Evolutionary conservation across 2,888 invertebrate genomes (phyloP).

Genomic region (Tenthredo mesomela): DNA sequence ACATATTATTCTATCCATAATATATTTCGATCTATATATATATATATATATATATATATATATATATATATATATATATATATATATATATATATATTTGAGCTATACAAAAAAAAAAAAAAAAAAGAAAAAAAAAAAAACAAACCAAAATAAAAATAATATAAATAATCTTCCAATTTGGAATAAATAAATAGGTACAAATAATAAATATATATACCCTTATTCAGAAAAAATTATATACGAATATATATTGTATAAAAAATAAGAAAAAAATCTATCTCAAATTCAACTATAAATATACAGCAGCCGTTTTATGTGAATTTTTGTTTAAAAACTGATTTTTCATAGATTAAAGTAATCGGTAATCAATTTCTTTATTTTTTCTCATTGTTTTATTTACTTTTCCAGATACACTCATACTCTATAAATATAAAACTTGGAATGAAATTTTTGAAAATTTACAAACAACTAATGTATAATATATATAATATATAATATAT

Average conservation of each 20-base stretch:
- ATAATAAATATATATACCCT: not conserved
- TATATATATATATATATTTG: slow-evolving; percentile 18
- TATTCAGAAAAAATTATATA: not conserved
- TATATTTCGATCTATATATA: slow-evolving; percentile 39
- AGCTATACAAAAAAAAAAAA: slow-evolving; percentile 19
- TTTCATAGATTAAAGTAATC: no score
- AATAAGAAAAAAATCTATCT: not conserved
- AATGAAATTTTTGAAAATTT: slow-evolving; percentile 40
- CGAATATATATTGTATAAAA: not conserved
- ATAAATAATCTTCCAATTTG: not conserved
- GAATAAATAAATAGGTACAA: slow-evolving; percentile 24
- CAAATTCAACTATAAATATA: not conserved
- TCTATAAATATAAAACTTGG: not conserved
- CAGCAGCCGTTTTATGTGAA: not conserved
- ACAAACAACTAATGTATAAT: not conserved
- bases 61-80: no score
- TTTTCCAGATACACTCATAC: not conserved
- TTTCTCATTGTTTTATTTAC: not conserved
- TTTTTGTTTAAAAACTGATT: not conserved
- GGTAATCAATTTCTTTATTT: no score
- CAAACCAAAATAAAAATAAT: no score
- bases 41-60: no score
- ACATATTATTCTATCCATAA: not conserved
- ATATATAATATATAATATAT: not conserved
- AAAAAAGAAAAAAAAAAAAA: no score